Percentiles rank a stretch among this genome's conserved stretches.
Evolutionary conservation across 2,888 invertebrate species (phyloP).

Genomic region (Apodemia duryi): DNA sequence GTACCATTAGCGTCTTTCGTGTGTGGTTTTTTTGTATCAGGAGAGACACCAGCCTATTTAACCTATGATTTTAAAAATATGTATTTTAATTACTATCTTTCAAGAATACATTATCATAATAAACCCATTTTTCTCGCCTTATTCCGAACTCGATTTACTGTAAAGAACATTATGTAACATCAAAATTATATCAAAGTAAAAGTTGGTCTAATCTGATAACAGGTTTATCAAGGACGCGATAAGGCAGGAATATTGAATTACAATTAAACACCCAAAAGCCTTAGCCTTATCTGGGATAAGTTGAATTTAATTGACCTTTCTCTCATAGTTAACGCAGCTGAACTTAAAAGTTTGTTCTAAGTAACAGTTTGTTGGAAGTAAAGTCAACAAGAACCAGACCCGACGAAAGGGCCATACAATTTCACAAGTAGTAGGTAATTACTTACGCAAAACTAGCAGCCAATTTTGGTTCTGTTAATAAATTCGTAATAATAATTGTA

Average conservation of each 20-base stretch:
- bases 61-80: too few relatives aligned
- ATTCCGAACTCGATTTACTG: too few relatives aligned
- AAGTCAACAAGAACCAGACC: background rate
- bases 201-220: background rate
- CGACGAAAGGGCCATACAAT: background rate
- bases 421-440: background rate
- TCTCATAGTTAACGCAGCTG: background rate
- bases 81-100: too few relatives aligned
- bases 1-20: too few relatives aligned
- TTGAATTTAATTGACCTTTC: slow-evolving; percentile 10
- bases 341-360: background rate
- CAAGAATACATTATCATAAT: too few relatives aligned
- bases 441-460: background rate
- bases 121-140: too few relatives aligned
- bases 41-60: too few relatives aligned
- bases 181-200: too few relatives aligned
- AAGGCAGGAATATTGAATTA: slow-evolving; percentile 2
- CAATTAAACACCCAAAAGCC: background rate
- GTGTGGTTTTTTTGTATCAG: too few relatives aligned
- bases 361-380: background rate
- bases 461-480: background rate
- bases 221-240: background rate
- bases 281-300: background rate
- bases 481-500: background rate
- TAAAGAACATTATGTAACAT: too few relatives aligned